Base-by-base conservation (phyloP, 2,797 vertebrate genomes). In the Coregonus suidteri region DNA sequence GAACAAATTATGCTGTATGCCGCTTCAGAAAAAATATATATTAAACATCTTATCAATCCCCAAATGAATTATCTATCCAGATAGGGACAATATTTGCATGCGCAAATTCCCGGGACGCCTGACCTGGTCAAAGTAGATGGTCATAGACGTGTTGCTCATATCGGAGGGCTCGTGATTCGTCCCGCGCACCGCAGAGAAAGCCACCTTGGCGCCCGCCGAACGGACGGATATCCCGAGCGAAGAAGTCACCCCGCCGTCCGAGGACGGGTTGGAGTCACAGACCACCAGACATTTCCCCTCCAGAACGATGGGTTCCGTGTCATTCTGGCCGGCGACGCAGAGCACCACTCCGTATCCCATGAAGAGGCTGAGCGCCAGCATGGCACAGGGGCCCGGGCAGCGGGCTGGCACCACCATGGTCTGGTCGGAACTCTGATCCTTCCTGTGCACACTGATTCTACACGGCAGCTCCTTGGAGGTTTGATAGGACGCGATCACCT, bases 231-330 rank as follows among this genome's bases (percentile, higher is more conserved):
- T 97, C 88, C 97, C 97, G 78, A 98, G 94, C 11, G 98, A 98
- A 62, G 98, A 99, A 71, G 97, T 98, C 90, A 98, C 96, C 4
- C 93, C 97, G 83, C 97, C 97, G 86, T 99, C 98, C 81, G 97
- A 96, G 1, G 98, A 98, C 9, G 98, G 98, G 93, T 95, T 99
- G 71, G 98, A 99, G 91, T 99, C 98, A 90, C 98, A 99, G 81
- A 99, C 98, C 90, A 99, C 98, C 74, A 99, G 94, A 91, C 98
- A 99, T 88, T 99, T 99, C 69, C 97, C 97, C 87, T 99, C 98
- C 84, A 99, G 92, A 77, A 99, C 98, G 89, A 99, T 98, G 88
- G 98, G 98, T 85, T 99, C 98, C 73, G 98, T 98, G 86, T 99
- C 98, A 86, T 99, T 99, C 94, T 97, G 97, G 77, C 96, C 96